These are phyloP conservation scores for Eupeodes latifasciatus DNA, from an alignment of 2,888 invertebrate species.

Conservation along the genomic window DNA sequence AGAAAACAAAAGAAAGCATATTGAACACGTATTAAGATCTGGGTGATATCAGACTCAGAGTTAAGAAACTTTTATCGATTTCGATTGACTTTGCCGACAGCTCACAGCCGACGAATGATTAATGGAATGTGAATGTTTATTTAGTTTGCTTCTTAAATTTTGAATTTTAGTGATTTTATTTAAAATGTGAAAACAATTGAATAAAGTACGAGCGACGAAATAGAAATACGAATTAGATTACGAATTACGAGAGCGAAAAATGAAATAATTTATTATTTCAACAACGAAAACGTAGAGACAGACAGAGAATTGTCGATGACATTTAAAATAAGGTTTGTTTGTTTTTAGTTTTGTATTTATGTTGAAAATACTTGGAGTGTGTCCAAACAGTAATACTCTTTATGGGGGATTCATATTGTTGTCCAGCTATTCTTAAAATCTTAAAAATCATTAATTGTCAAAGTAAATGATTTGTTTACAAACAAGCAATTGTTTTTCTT, in stretches of 20 bases:
- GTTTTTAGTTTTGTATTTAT: neutral
- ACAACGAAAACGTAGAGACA: neutral
- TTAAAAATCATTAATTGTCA: no score
- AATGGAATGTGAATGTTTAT: neutral
- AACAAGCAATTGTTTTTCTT: no score
- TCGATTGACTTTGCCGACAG: no score
- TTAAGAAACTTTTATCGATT: neutral
- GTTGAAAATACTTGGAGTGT: neutral
- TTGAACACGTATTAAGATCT: conserved; percentile 52
- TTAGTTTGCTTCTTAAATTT: neutral
- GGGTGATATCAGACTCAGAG: neutral
- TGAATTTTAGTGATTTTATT: neutral
- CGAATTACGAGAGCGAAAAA: neutral
- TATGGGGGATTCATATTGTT: no score
- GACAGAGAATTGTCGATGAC: neutral
- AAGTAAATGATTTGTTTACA: no score
- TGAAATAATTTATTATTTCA: neutral
- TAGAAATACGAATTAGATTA: neutral
- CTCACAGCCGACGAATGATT: neutral
- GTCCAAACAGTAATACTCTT: conserved; percentile 8
- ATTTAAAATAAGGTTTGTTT: neutral
- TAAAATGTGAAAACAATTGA: neutral
- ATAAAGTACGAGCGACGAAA: neutral
- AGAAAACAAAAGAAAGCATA: conserved; percentile 54
- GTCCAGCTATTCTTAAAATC: no score